Conservation (phyloP, 2,888 invertebrate genomes). For the Stictocephala bisonia region DNA sequence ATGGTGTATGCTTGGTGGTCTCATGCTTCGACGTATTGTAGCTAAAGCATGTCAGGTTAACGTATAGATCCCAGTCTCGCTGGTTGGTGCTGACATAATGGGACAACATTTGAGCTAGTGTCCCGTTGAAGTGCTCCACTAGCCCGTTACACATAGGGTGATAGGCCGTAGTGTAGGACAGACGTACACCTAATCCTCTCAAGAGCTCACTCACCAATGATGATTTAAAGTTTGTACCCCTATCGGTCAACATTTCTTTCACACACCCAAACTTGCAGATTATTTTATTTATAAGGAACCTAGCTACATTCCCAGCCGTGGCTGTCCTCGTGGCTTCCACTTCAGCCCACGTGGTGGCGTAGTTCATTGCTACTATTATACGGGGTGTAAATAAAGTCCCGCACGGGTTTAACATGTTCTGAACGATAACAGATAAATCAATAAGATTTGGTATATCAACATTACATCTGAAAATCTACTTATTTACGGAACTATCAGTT, state of each 20-base stretch:
- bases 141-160: conserved; percentile 17
- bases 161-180: no score
- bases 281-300: conserved; percentile 12
- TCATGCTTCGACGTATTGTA: conserved; percentile 17
- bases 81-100: conserved; percentile 10
- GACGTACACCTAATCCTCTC: conserved; percentile 12
- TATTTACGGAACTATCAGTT: no score
- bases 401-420: no score
- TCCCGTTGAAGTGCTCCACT: conserved; percentile 19
- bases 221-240: conserved; percentile 3
- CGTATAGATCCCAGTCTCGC: conserved; percentile 11
- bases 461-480: no score
- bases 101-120: conserved; percentile 21
- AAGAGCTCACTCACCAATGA: not conserved
- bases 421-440: no score
- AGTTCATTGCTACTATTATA: conserved; percentile 2
- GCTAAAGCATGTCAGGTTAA: conserved; percentile 9
- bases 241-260: not conserved
- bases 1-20: conserved; percentile 7
- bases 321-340: no score
- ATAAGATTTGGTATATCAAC: no score
- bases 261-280: conserved; percentile 21
- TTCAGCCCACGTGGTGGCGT: conserved; percentile 16
- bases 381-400: no score
- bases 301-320: not conserved